phyloP scores from a whole-genome alignment of 2,888 invertebrate species.

The Melanophora roralis region DNA sequence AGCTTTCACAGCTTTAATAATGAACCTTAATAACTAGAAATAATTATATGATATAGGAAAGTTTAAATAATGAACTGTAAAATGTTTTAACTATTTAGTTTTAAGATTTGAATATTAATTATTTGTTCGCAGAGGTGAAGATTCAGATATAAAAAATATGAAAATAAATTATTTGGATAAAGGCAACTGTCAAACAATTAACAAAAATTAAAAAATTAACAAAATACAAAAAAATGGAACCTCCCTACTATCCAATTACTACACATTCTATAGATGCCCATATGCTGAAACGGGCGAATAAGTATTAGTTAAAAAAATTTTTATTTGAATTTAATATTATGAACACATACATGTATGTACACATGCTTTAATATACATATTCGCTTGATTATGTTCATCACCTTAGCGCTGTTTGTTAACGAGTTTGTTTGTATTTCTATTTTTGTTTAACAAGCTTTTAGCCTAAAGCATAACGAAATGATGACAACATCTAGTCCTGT shows the following conservation, averaged over 20 bases:
- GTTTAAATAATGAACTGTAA: too few relatives aligned
- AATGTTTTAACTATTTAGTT: too few relatives aligned
- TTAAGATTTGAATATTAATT: too few relatives aligned
- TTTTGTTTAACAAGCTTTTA: background rate
- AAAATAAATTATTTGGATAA: too few relatives aligned
- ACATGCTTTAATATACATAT: background rate
- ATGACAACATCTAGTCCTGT: background rate
- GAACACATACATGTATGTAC: too few relatives aligned
- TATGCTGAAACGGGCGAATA: background rate
- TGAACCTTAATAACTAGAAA: too few relatives aligned
- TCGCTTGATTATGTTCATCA: background rate
- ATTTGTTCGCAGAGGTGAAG: too few relatives aligned
- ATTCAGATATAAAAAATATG: too few relatives aligned
- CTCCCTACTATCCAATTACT: background rate
- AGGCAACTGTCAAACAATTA: too few relatives aligned
- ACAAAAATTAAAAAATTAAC: too few relatives aligned
- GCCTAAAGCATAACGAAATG: slow-evolving; percentile 8
- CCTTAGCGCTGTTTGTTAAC: slow-evolving; percentile 17
- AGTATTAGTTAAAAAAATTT: background rate
- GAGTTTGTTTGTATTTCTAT: background rate
- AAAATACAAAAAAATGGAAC: background rate
- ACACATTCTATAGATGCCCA: background rate
- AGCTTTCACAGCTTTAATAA: too few relatives aligned
- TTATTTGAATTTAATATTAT: slow-evolving; percentile 38
- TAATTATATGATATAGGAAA: too few relatives aligned